These are phyloP conservation scores for Holacanthus passer DNA, from an alignment of 2,113 vertebrate genomes.

Conservation along the genomic window DNA sequence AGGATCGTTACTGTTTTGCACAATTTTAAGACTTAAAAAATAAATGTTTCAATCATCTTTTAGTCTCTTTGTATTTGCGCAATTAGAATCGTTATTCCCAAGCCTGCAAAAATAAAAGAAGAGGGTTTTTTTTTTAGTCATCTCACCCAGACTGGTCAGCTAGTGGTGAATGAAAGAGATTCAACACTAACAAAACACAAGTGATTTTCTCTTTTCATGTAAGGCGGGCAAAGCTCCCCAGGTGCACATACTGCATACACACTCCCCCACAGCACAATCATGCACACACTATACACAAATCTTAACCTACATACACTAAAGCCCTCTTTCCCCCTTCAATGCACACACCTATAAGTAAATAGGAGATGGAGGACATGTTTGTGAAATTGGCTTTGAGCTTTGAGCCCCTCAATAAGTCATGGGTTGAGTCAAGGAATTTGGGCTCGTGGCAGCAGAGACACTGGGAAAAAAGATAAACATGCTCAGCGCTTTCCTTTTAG, in stretches of 20 bases:
- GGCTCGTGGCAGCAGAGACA: constrained; percentile 53
- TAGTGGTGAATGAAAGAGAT: not conserved
- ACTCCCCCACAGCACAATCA: constrained; percentile 44
- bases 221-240: constrained; percentile 25
- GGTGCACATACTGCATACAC: constrained; percentile 32
- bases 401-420: constrained; percentile 77
- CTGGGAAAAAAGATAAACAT: constrained; percentile 75
- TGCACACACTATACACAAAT: constrained; percentile 53
- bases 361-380: constrained; percentile 70
- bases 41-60: not conserved
- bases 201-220: constrained; percentile 29
- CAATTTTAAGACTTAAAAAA: not conserved
- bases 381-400: constrained; percentile 78
- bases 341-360: constrained; percentile 73
- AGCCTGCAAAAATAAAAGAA: not conserved
- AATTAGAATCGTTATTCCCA: not conserved
- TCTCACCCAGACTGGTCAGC: not conserved
- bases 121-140: not conserved
- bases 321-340: constrained; percentile 64
- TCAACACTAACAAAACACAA: constrained; percentile 26
- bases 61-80: not conserved
- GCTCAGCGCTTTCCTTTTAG: constrained; percentile 72
- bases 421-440: constrained; percentile 70
- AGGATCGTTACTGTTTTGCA: not conserved
- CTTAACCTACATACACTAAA: constrained; percentile 47